Conservation (phyloP, 1,140 invertebrate species). For the Frieseomelitta varia region DNA sequence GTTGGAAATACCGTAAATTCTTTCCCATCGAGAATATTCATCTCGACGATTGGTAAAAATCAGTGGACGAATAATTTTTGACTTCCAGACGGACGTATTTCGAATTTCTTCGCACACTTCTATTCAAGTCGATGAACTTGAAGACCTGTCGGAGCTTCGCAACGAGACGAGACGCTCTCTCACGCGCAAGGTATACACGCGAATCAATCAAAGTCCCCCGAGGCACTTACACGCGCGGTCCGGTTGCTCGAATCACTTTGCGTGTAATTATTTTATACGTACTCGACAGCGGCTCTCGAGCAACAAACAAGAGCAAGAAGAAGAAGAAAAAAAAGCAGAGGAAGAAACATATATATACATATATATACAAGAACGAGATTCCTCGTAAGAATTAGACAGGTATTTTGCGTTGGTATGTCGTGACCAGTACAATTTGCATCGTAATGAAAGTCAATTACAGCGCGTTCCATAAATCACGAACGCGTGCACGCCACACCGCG, state of each 20-base stretch:
- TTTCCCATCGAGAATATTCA: neutral
- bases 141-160: neutral
- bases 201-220: neutral
- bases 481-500: slow-evolving; percentile 54
- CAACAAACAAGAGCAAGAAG: neutral
- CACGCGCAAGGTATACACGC: neutral
- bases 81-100: too few species aligned
- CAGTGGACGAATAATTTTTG: neutral
- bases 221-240: neutral
- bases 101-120: neutral
- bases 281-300: neutral
- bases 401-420: slow-evolving; percentile 52
- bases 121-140: neutral
- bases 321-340: neutral
- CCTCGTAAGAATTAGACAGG: slow-evolving; percentile 47
- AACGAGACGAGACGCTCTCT: neutral
- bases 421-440: slow-evolving; percentile 65
- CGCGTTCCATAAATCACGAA: slow-evolving; percentile 61
- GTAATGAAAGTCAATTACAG: slow-evolving; percentile 66
- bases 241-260: neutral
- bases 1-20: too few species aligned
- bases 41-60: neutral
- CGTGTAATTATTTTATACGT: neutral
- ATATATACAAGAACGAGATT: slow-evolving; percentile 25
- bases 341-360: neutral